Base-by-base conservation (phyloP, 2,888 invertebrate genomes). In the Lordiphosa fenestrarum region DNA sequence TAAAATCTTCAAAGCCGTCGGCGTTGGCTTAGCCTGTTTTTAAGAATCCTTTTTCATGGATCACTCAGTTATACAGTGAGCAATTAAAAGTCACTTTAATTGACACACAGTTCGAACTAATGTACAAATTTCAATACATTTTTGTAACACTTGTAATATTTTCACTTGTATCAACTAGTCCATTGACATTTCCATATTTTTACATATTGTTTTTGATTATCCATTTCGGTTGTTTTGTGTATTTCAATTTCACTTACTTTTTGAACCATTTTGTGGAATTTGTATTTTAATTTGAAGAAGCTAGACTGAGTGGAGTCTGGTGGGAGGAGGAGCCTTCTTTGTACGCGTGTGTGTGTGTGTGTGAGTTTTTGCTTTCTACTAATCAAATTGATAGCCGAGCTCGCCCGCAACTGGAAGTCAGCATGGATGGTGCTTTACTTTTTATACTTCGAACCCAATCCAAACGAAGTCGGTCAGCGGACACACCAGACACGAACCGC, bases 341-440 rank as follows among this genome's bases (percentile, higher is more conserved):
- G 0, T 10, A 7, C 19, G 15, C 9, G 7, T 19, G 15, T 39
- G 15, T 39, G 10, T 39, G 4, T 19, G 9, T 39, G 10, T 39
- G 39, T 15, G n/a, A 12, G 42, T 50, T 35, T 56, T 19, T 59
- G 52, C 40, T 53, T 37, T 19, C 23, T 39, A 19, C 33, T 9
- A 36, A 53, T 66, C 52, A 63, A 53, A 33, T 72, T 69, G 65
- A 57, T 70, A 51, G 77, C 67, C 48, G 51, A 59, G 73, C 77
- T 71, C 15, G 72, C 59, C 72, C 44, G 61, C 75, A 63, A 77
- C 77, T 77, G 84, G 63, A 56, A 64, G 69, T 61, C 41, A 13
- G 40, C 47, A 46, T 50, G 37, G 69, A 44, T 42, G 57, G 71
- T 53, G 61, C 46, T 55, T 56, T 69, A 69, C 73, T 39, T 78